Evolutionary conservation across 2,113 vertebrate species (phyloP), one percentile per base, ranked within the genome.

Genomic region (Hippolais icterina): DNA sequence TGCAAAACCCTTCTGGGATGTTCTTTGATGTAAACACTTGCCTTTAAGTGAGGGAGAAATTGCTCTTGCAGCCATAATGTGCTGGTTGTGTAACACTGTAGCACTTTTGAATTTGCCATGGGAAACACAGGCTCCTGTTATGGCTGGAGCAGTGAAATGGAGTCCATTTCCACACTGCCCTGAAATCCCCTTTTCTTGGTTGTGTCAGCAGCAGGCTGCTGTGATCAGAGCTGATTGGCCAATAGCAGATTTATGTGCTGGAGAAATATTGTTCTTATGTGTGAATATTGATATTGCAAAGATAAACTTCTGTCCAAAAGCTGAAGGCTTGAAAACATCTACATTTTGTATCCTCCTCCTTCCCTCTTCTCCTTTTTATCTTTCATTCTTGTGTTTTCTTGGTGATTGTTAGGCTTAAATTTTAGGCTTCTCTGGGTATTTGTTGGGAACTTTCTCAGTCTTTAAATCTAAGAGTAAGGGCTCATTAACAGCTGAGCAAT

Each of bases 1-100:
- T 81, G 25, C 41, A 75, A n/a, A 83, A 50, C 79, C 46, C 78
- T 95, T 93, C 93, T 75, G 94, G 88, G 88, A 93, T 50, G 46
- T 83, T 87, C 37, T 80, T 61, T 77, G 92, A 69, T 79, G 79
- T 78, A 87, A 94, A 88, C 81, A 90, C 42, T 28, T 93, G 54
- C 47, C 53, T 97, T 63, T 90, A 76, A 79, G 76, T 59, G 69
- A 72, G 83, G 39, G 57, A 78, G 47, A 75, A 83, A 80, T 91
- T 75, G 83, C 89, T 94, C 13, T 63, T 93, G 46, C 10, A 89
- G 66, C 53, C 78, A 9, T 94, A 37, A 59, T 86, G 5, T 90
- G 17, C 91, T 83, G 85, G 10, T 27, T 78, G 78, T 92, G n/a
- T 72, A 81, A 42, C 9, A 4, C 54, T 87, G 29, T 81, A 92